Evolutionary conservation across 2,888 invertebrate genomes (phyloP), one percentile per base, ranked within the genome.

Genomic region (Apodemia mormo): DNA sequence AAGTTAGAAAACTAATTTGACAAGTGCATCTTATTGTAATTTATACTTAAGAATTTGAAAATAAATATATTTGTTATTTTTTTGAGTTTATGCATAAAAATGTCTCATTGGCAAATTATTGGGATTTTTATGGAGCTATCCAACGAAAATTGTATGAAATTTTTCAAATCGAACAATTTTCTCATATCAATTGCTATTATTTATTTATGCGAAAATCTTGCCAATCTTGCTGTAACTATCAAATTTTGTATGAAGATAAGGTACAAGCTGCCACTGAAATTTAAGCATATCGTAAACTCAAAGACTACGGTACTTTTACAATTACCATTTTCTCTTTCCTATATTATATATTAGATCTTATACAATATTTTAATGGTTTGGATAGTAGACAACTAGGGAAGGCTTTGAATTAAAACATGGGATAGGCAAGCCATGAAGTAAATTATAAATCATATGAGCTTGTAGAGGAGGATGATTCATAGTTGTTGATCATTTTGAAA

Each of bases 211-310:
- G 12, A 30, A 10, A 58, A 4, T 58, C 58, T 30, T 58, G 58
- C 58, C 12, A 14, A 64, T 45, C 64, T 33, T 58, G 56, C 56
- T 40, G 67, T 70, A 73, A 65, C 54, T 64, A 76, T 78, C 81
- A 79, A 75, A 77, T 77, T 77, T 49, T 49, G 49, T 14, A 49
- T 75, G 81, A 80, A 77, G 79, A 81, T 79, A 81, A 78, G 79
- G 79, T 80, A 80, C 78, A 84, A 85, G 91, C 91, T 92, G 91
- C 92, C 92, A 85, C 81, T 77, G 90, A 87, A 91, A 92, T 90
- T 91, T 81, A 92, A 89, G 93, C 94, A 93, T 94, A 94, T 93
- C 93, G 90, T 90, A 89, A 85, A 86, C 90, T 84, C 87, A 84
- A 93, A 94, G 93, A 94, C 93, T 93, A 87, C 86, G 81, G 80